A percentile compares a stretch with the other conserved stretches of the same genome.
Conservation (phyloP, 2,888 invertebrate species). For the Drosophila neonasuta region DNA sequence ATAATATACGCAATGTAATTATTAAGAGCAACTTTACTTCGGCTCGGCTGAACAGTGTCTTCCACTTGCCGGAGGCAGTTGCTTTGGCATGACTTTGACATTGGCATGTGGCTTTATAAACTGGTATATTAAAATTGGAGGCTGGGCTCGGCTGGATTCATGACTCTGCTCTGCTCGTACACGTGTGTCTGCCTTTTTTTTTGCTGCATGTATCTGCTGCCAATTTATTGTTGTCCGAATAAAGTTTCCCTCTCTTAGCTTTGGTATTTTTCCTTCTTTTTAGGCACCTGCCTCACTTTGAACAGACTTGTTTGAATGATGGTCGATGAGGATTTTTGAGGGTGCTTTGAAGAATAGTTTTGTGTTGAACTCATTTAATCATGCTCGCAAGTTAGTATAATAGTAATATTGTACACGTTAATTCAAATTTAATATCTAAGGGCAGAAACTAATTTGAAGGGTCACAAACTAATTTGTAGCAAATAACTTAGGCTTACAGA, state of each 20-base stretch:
- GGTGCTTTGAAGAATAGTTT: conserved; percentile 1
- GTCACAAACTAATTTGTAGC: conserved; percentile 17
- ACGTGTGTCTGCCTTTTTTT: conserved; percentile 15
- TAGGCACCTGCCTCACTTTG: conserved; percentile 26
- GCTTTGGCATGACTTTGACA: conserved; percentile 36
- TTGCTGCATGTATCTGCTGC: background rate
- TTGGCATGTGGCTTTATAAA: conserved; percentile 40
- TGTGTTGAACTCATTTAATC: conserved; percentile 33
- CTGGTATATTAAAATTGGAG: conserved; percentile 39
- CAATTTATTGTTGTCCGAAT: background rate
- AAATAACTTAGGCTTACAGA: conserved; percentile 29
- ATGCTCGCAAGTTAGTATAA: conserved; percentile 19
- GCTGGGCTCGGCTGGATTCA: conserved; percentile 21
- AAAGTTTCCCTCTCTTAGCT: background rate
- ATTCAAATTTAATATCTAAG: conserved; percentile 44
- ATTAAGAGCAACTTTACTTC: conserved; percentile 18
- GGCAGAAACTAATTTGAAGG: conserved; percentile 31
- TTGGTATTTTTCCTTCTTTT: background rate
- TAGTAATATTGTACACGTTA: conserved; percentile 39
- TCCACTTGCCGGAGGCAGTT: conserved; percentile 38
- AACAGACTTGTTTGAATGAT: conserved; percentile 6
- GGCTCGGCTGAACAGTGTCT: conserved; percentile 10
- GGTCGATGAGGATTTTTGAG: background rate
- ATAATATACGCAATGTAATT: background rate
- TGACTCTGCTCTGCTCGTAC: background rate